Evolutionary conservation across 2,113 vertebrate genomes (phyloP), one percentile per base, ranked within the genome.

Genomic region (Pachyramphus minor): DNA sequence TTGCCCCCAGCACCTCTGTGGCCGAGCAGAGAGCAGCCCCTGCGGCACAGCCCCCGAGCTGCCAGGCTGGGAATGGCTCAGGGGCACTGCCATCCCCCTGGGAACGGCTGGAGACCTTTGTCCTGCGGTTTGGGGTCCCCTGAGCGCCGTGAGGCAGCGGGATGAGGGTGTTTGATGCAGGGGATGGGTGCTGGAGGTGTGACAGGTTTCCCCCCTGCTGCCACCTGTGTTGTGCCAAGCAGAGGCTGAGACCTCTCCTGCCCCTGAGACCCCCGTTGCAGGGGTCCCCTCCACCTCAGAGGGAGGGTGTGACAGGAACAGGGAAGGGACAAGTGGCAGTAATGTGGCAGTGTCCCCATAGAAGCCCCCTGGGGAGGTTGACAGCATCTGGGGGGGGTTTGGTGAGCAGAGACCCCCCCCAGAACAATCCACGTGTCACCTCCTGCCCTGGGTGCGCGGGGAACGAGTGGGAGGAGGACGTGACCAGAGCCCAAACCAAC

Each of bases 61-160:
- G 7, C 56, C 6, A 0, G 14, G 10, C 45, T 37, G 58, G 56
- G 12, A 25, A 41, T 0, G 1, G 41, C 30, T 12, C 10, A 13
- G 74, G 63, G 47, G 3, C 58, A 16, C 33, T 3, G 7, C 42
- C 16, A n/a, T n/a, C 27, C 25, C 50, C 27, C 49, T 5, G 1
- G 55, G n/a, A 7, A 1, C 1, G 13, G 10, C 14, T 7, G 30
- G 53, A 3, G 18, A 37, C 6, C 33, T 1, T 3, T 22, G 42
- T 12, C 14, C 44, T 6, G 0, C 6, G 44, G 4, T 28, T 14
- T 44, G 49, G 86, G 77, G 22, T 27, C 28, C 16, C 44, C 5
- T 0, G 31, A 83, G 56, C 8, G 3, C 30, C 0, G 2, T 55
- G 79, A 4, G 18, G 5, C 1, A 0, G 49, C 0, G 0, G 24